phyloP scores from a whole-genome alignment of 2,888 invertebrate genomes.

The Erynnis tages region DNA sequence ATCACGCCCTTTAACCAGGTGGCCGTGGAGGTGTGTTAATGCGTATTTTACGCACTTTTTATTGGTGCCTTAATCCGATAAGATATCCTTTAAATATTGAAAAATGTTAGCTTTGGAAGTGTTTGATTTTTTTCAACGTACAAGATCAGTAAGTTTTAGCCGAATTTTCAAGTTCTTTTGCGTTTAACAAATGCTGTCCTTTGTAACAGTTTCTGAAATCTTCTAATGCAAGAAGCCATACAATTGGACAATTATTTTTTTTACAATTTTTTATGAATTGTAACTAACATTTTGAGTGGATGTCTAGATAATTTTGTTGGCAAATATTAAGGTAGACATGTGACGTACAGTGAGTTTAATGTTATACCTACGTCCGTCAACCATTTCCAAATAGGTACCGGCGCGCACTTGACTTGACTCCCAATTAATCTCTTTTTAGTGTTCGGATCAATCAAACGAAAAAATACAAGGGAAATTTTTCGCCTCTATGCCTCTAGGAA shows the following conservation, averaged over 20 bases:
- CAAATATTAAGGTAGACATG: too few species aligned
- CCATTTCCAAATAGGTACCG: slow-evolving; percentile 14
- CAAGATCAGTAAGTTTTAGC: too few species aligned
- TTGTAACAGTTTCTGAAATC: too few species aligned
- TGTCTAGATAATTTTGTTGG: too few species aligned
- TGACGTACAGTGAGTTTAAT: background rate
- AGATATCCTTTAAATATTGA: slow-evolving; percentile 45
- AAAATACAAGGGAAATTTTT: slow-evolving; percentile 12
- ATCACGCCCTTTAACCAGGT: slow-evolving; percentile 61
- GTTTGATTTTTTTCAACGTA: background rate
- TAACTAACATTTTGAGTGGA: too few species aligned
- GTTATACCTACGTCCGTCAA: background rate
- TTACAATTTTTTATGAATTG: too few species aligned
- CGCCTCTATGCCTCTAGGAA: background rate
- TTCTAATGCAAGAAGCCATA: too few species aligned
- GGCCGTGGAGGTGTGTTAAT: slow-evolving; percentile 69
- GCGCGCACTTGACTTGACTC: slow-evolving; percentile 56
- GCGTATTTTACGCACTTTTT: slow-evolving; percentile 61
- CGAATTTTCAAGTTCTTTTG: too few species aligned
- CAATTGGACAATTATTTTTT: too few species aligned
- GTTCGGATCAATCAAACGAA: slow-evolving; percentile 45
- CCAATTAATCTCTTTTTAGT: slow-evolving; percentile 62
- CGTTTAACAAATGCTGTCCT: too few species aligned
- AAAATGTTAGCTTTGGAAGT: slow-evolving; percentile 12
- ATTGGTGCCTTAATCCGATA: slow-evolving; percentile 60